These are phyloP conservation scores for Acanthococcus lagerstroemiae DNA, from an alignment of 2,888 invertebrate species.

Conservation along the genomic window DNA sequence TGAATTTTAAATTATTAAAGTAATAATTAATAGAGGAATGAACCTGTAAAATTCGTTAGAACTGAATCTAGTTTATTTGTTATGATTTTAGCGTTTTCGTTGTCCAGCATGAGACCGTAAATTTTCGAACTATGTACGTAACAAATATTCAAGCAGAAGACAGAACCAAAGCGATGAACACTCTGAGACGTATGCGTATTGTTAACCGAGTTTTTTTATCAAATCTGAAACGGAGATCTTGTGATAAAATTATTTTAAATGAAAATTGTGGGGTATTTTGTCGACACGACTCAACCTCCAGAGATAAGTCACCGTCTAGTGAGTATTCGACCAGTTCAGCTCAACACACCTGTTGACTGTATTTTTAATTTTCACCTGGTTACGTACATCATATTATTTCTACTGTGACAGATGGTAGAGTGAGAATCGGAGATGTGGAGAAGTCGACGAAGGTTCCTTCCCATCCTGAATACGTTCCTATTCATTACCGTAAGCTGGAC, in stretches of 20 bases:
- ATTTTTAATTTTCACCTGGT: not conserved
- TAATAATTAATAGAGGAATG: too few relatives aligned
- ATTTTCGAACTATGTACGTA: too few relatives aligned
- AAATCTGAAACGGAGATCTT: not conserved
- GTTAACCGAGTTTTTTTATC: constrained; percentile 2
- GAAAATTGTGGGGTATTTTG: constrained; percentile 16
- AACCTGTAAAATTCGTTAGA: too few relatives aligned
- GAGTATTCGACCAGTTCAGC: too few relatives aligned
- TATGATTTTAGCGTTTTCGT: too few relatives aligned
- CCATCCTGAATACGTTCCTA: constrained; percentile 72
- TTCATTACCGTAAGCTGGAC: constrained; percentile 70
- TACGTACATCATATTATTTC: not conserved
- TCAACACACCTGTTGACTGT: too few relatives aligned
- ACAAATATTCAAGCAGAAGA: not conserved
- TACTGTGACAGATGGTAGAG: constrained; percentile 39
- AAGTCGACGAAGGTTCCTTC: constrained; percentile 54
- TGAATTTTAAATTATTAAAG: too few relatives aligned
- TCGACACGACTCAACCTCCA: constrained; percentile 1
- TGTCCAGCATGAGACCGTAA: too few relatives aligned
- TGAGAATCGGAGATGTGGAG: constrained; percentile 64
- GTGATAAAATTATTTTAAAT: constrained; percentile 3
- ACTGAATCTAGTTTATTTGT: too few relatives aligned
- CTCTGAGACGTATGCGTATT: constrained; percentile 4
- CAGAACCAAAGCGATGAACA: constrained; percentile 4
- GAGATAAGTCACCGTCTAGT: not conserved